Conservation (phyloP, 2,797 vertebrate species). For the Florisuga fusca region DNA sequence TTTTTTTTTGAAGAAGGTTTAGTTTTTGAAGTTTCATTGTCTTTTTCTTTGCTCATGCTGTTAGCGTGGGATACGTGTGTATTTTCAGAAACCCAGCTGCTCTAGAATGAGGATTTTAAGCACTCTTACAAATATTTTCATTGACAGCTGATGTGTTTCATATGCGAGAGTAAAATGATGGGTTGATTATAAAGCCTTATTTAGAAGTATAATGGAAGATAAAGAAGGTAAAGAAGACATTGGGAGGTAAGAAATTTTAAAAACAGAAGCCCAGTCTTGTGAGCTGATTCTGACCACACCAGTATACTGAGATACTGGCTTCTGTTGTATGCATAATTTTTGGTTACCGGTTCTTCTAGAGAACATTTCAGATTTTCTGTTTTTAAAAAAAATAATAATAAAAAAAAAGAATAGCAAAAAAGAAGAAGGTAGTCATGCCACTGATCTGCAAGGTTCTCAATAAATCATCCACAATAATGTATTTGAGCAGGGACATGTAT, state of each 20-base stretch:
- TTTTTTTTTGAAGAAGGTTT: background rate
- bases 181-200: background rate
- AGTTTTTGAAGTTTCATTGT: background rate
- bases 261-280: background rate
- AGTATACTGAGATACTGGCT: background rate
- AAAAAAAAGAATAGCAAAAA: background rate
- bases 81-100: background rate
- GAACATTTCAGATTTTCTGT: background rate
- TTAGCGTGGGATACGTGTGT: background rate
- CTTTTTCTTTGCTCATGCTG: background rate
- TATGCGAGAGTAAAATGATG: background rate
- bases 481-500: background rate
- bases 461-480: background rate
- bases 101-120: background rate
- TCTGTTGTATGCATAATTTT: background rate
- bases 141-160: background rate
- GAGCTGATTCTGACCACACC: background rate
- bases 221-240: background rate
- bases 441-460: background rate
- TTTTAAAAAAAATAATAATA: too few relatives aligned
- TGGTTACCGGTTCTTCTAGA: background rate
- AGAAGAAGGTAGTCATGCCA: background rate
- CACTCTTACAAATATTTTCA: background rate
- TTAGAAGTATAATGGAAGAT: background rate
- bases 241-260: background rate